Base-by-base conservation (phyloP, 1,140 invertebrate genomes). In the Drosophila pseudoobscura region DNA sequence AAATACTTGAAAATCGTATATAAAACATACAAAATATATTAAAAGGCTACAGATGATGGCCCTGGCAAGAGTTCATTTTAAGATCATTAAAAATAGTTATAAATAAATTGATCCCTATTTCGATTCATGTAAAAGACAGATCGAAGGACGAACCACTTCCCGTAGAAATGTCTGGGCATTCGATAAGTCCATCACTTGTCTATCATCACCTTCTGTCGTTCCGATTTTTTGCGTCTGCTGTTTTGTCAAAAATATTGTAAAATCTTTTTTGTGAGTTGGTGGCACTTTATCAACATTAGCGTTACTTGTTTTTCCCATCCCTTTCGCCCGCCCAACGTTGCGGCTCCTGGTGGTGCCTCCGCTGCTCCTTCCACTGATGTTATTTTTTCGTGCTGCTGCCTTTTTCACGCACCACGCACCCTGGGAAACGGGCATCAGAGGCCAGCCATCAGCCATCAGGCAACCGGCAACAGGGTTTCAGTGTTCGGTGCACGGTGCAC, bases 361-460 rank as follows among this genome's bases (percentile, higher is more conserved):
- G 39, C 20, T 39, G 31, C 15, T 39, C 9, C 35, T 41, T 24
- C 22, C 56, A 44, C 26, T 73, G 61, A 45, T 71, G 61, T 59
- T 69, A 47, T 52, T 61, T 78, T 68, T 59, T 39, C 35, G 46
- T 60, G 64, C 57, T 70, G 56, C 70, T 72, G 74, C 74, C 63
- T 78, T 85, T 84, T 87, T 80, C 70, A 75, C 82, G 82, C 78
- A 78, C 55, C 82, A 69, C 62, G 78, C 74, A 49, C 69, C 72
- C 50, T 44, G 26, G 46, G 56, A n/a, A 44, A 43, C 26, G 44
- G 31, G 24, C 35, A 24, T 39, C 39, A 39, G 24, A 13, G 26
- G 26, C n/a, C 24, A n/a, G 31, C 8, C 15, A 15, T 15, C 15
- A 15, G 15, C 15, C 20, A 24, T 39, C 20, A 39, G 22, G 20